These are phyloP conservation scores for Suricata suricatta DNA, from an alignment of 2,113 vertebrate genomes.

Conservation along the genomic window DNA sequence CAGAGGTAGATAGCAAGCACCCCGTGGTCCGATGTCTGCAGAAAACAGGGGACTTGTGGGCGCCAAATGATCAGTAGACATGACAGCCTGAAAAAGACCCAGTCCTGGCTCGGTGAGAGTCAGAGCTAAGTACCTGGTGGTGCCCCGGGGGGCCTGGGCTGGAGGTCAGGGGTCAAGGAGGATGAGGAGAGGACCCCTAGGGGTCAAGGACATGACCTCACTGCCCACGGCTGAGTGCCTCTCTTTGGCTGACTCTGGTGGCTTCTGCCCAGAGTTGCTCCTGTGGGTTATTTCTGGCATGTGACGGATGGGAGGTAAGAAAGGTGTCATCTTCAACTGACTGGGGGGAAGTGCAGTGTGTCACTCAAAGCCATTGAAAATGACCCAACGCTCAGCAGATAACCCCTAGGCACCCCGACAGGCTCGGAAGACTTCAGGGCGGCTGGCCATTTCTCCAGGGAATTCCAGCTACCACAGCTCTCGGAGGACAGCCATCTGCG, in stretches of 20 bases:
- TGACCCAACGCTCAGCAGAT: not conserved
- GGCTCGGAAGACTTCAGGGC: no score
- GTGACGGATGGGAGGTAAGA: not conserved
- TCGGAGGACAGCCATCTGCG: not conserved
- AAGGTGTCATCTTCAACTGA: not conserved
- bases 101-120: not conserved
- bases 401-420: not conserved
- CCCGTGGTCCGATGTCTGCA: not conserved
- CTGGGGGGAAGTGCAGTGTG: not conserved
- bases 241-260: not conserved
- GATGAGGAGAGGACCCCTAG: no score
- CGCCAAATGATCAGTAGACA: not conserved
- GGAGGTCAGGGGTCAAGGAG: not conserved
- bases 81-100: not conserved
- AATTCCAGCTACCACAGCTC: not conserved
- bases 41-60: not conserved
- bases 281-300: not conserved
- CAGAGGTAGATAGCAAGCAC: not conserved
- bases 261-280: not conserved
- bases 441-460: not conserved
- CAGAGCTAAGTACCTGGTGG: not conserved
- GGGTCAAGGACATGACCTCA: not conserved
- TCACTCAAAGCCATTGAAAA: no score
- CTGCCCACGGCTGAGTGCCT: not conserved
- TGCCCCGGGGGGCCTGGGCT: not conserved